A percentile compares a stretch with the other conserved stretches of the same genome.
These are phyloP conservation scores for Rhynchotus rufescens DNA, from an alignment of 2,797 vertebrate species.

Conservation along the genomic window DNA sequence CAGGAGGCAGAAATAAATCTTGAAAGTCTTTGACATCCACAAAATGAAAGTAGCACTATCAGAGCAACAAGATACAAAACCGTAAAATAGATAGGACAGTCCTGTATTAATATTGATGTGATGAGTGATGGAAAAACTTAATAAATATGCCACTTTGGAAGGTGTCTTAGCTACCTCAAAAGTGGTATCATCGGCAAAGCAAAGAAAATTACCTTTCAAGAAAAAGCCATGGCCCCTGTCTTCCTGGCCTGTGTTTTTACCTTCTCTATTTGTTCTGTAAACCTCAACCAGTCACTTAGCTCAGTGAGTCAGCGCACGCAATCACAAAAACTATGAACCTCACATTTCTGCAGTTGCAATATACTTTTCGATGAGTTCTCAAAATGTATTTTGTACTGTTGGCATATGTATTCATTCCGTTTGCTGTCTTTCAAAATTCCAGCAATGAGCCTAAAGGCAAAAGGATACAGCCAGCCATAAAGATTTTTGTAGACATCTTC, in stretches of 20 bases:
- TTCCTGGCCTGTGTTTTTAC: not conserved
- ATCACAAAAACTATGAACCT: not conserved
- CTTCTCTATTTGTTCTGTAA: not conserved
- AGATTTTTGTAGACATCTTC: no score
- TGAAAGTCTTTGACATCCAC: not conserved
- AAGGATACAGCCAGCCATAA: not conserved
- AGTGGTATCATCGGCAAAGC: not conserved
- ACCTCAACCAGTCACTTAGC: not conserved
- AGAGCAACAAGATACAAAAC: not conserved
- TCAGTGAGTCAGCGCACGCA: not conserved
- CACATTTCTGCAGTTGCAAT: not conserved
- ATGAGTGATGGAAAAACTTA: not conserved
- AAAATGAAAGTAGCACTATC: conserved; percentile 2
- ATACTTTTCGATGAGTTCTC: not conserved
- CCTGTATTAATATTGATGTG: not conserved
- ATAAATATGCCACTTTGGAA: not conserved
- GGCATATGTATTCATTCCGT: not conserved
- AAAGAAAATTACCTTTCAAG: not conserved
- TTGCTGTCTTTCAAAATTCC: not conserved
- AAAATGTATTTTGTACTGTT: not conserved
- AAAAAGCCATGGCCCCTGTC: not conserved
- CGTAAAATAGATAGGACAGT: not conserved
- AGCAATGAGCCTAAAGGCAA: not conserved
- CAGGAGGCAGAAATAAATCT: not conserved
- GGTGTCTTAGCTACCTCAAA: not conserved